Base-by-base conservation (phyloP, 2,888 invertebrate genomes). In the Drosophila diplacantha region DNA sequence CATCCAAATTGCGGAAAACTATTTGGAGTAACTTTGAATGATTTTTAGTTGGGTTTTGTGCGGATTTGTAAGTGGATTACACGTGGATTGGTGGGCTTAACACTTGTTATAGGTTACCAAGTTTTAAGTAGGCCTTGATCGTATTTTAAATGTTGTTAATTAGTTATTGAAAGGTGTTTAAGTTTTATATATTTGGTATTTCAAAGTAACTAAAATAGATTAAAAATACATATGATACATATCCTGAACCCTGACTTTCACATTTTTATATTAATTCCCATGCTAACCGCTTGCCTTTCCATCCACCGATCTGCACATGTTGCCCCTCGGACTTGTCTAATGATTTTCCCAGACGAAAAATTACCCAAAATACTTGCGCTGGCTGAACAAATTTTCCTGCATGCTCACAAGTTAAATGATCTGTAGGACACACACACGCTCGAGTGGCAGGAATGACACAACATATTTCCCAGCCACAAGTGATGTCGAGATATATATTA, bases 351-450 rank as follows among this genome's bases (percentile, higher is more conserved):
- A 58, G 37, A 57, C 44, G 37, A 35, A 22, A 29, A 22, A 43
- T 35, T 56, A 43, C 58, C 37, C 43, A 37, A 62, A 61, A 60
- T 60, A 35, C 60, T 51, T 44, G 62, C 35, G 31, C 26, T 31
- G 44, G 44, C 34, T 61, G 32, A 31, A 61, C 43, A 34, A 37
- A 63, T 55, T 55, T 56, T 56, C 54, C 54, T 70, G 72, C 74
- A 61, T 61, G 65, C 81, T 75, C 75, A 77, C 66, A 65, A 63
- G 43, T 65, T 59, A 63, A 75, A 74, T 68, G 75, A 74, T 77
- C 69, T 71, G 61, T 20, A 41, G 64, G 54, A 64, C 64, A 35
- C 47, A 51, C 52, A 54, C 44, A 62, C 61, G 78, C 52, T 73
- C 49, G 70, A 80, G 53, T 77, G 74, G 60, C 69, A 50, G 46